Conservation (phyloP, 2,888 invertebrate species). For the Busseola fusca region DNA sequence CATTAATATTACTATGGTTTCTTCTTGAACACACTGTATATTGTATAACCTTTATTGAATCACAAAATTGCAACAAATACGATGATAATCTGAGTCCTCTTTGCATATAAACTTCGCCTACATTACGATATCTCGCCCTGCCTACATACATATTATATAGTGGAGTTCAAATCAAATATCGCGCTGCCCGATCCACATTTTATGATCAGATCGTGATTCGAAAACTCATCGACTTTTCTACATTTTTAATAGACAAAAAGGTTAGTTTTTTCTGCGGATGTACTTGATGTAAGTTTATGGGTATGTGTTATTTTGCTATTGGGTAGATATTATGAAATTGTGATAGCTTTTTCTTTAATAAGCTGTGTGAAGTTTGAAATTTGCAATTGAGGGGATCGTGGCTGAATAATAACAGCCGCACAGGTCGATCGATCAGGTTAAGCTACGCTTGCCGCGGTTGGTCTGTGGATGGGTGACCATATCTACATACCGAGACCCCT, state of each 20-base stretch:
- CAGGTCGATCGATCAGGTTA: no score
- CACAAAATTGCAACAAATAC: slow-evolving; percentile 23
- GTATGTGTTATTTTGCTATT: background rate
- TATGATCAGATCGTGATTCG: slow-evolving; percentile 70
- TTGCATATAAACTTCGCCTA: slow-evolving; percentile 47
- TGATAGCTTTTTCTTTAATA: background rate
- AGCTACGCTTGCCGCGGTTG: no score
- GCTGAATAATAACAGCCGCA: no score
- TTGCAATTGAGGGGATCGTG: no score
- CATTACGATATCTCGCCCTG: slow-evolving; percentile 34
- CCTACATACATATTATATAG: slow-evolving; percentile 52
- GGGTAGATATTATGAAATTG: background rate
- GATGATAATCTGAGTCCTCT: slow-evolving; percentile 15
- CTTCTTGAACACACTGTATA: no score
- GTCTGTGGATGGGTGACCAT: no score
- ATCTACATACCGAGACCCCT: no score
- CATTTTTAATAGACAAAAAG: slow-evolving; percentile 68
- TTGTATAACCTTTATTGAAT: background rate
- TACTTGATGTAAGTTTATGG: slow-evolving; percentile 4
- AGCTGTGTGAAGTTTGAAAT: background rate
- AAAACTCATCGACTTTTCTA: slow-evolving; percentile 66
- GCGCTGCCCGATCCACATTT: slow-evolving; percentile 62
- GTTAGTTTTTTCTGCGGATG: slow-evolving; percentile 32
- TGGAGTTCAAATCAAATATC: slow-evolving; percentile 65
- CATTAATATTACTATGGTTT: no score